These are phyloP conservation scores for Rafetus swinhoei DNA, from an alignment of 2,113 vertebrate genomes.

Conservation along the genomic window DNA sequence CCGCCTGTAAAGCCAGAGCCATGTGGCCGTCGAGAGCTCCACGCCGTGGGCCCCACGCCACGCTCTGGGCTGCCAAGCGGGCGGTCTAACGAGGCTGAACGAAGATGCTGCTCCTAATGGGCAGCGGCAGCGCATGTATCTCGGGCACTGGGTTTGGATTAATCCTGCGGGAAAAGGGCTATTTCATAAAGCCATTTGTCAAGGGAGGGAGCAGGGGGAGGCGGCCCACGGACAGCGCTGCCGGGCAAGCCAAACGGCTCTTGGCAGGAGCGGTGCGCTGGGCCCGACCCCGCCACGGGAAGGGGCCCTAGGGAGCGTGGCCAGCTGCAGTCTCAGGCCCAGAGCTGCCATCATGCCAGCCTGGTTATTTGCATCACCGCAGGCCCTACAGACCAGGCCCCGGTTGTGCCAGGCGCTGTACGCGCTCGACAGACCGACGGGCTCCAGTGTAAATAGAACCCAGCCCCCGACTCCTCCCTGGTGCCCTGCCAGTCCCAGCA, in stretches of 20 bases:
- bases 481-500: background rate
- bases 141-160: too few relatives aligned
- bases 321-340: background rate
- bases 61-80: background rate
- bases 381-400: background rate
- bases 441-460: background rate
- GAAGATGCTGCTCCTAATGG: conserved; percentile 4
- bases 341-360: background rate
- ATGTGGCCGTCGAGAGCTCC: background rate
- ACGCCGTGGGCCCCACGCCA: accelerated
- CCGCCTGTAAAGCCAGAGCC: background rate
- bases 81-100: accelerated
- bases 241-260: too few relatives aligned
- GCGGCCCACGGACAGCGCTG: too few relatives aligned
- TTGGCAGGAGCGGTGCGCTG: too few relatives aligned
- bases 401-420: background rate
- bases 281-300: too few relatives aligned
- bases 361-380: background rate
- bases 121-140: conserved; percentile 44
- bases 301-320: too few relatives aligned
- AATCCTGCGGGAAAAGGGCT: too few relatives aligned
- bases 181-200: too few relatives aligned
- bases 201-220: too few relatives aligned
- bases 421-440: background rate
- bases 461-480: background rate